Base-by-base conservation (phyloP, 2,797 vertebrate genomes). In the Chelidonichthys spinosus region DNA sequence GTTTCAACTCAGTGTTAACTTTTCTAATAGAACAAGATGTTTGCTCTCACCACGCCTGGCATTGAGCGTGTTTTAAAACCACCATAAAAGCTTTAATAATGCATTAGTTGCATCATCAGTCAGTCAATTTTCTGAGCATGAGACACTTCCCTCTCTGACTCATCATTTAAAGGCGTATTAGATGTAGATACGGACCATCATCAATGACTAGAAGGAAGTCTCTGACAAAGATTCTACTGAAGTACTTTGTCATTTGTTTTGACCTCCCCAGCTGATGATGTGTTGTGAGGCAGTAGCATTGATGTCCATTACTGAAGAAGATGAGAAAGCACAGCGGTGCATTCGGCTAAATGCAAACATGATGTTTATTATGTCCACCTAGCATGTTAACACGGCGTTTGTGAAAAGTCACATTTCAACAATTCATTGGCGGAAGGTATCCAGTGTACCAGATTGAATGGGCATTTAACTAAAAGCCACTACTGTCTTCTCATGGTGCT, bases 91-190 rank as follows among this genome's bases (percentile, higher is more conserved):
- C 18, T 18, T 53, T 42, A 42, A 33, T 53, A 36, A 33, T 44
- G 61, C 44, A 63, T 36, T 36, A 8, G 43, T n/a, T 47, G 17
- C 47, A 49, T 49, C 46, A 46, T 78, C 64, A 66, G 62, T 69
- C 52, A 15, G 52, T 69, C 74, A 56, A 18, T 63, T 76, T 61
- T 58, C 43, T 11, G 50, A 63, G 61, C 64, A 72, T 7, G 2
- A 77, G 53, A 56, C 55, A n/a, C 64, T 60, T 64, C 37, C 44
- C 1, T 52, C 42, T 6, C 56, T 53, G 61, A 74, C 61, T 80
- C 49, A 42, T 59, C 8, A 44, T 37, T 76, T 49, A 44, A 47
- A 3, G 7, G 7, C 15, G 17, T 14, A 47, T 65, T 69, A 25
- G 50, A 42, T 61, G 54, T 1, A 47, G 49, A 76, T 11, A 32